Conservation (phyloP, 2,797 vertebrate species). For the Loris lydekkerianus region DNA sequence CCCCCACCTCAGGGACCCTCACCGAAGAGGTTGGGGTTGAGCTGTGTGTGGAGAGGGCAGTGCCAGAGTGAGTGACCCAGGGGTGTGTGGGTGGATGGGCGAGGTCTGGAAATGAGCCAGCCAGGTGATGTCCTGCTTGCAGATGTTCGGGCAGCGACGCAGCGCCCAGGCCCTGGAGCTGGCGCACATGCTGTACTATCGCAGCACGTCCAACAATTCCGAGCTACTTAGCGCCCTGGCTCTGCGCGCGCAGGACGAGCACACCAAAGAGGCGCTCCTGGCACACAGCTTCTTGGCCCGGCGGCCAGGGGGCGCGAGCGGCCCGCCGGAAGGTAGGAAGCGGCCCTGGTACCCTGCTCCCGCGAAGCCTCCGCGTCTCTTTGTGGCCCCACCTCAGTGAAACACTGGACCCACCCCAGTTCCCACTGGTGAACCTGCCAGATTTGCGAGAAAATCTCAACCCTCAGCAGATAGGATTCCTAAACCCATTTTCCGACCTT, state of each 20-base stretch:
- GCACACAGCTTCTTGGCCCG: constrained; percentile 85
- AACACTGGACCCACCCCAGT: neutral
- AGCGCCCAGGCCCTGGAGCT: constrained; percentile 86
- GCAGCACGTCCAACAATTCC: constrained; percentile 88
- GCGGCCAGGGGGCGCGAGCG: neutral
- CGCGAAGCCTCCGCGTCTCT: too few relatives aligned
- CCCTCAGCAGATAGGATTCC: neutral
- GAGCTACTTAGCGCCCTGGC: constrained; percentile 86
- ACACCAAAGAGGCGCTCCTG: constrained; percentile 87
- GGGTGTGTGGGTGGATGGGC: neutral
- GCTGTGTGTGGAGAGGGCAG: neutral
- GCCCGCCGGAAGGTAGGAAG: constrained; percentile 60
- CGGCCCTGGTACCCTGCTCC: accelerated
- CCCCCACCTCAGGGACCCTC: neutral
- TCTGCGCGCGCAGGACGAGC: constrained; percentile 86
- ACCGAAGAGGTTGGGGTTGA: neutral
- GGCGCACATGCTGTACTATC: constrained; percentile 87
- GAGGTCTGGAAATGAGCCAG: neutral
- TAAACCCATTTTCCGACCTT: neutral
- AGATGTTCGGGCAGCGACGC: constrained; percentile 86
- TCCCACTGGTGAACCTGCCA: neutral
- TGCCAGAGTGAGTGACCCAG: neutral
- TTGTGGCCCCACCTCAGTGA: neutral
- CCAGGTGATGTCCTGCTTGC: neutral
- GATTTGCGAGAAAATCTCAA: accelerated